phyloP scores from a whole-genome alignment of 92 coral and sea anemone genomes.

The Pocillopora grandis region DNA sequence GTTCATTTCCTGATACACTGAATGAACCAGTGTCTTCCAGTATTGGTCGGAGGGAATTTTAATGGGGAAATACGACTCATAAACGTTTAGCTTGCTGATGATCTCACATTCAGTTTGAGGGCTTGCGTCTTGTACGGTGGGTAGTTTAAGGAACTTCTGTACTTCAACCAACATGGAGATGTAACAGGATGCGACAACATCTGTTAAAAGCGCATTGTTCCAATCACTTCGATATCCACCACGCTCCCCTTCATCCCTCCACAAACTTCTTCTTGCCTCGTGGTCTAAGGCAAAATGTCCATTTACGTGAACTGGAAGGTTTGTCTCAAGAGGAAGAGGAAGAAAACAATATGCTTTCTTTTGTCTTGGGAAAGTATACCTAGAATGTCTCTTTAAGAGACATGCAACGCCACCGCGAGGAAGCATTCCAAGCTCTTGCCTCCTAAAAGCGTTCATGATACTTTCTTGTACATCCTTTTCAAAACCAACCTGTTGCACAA shows the following conservation, averaged over 20 bases:
- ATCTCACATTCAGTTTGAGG: conserved; percentile 8
- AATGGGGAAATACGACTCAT: conserved; percentile 45
- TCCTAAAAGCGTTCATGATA: conserved; percentile 28
- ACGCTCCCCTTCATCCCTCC: conserved; percentile 38
- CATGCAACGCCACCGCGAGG: conserved; percentile 84
- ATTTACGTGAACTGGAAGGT: conserved; percentile 75
- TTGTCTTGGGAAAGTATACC: conserved; percentile 5
- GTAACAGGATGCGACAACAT: conserved; percentile 66
- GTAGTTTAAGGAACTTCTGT: conserved; percentile 24
- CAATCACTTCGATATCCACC: conserved; percentile 58
- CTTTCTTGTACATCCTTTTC: conserved; percentile 1
- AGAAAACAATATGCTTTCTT: conserved; percentile 59
- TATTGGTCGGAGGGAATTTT: no score
- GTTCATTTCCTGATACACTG: background rate
- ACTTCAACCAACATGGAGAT: conserved; percentile 42
- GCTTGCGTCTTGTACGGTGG: background rate
- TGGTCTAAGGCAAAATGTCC: conserved; percentile 80
- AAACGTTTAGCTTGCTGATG: conserved; percentile 14
- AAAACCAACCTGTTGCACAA: conserved; percentile 69
- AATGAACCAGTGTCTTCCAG: background rate
- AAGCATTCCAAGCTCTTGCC: conserved; percentile 54
- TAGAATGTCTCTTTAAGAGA: conserved; percentile 16
- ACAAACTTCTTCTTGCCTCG: conserved; percentile 59
- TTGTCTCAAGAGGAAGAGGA: conserved; percentile 71
- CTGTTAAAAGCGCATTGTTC: conserved; percentile 45